Base-by-base conservation (phyloP, 2,113 vertebrate genomes). In the Corythornis cristatus region DNA sequence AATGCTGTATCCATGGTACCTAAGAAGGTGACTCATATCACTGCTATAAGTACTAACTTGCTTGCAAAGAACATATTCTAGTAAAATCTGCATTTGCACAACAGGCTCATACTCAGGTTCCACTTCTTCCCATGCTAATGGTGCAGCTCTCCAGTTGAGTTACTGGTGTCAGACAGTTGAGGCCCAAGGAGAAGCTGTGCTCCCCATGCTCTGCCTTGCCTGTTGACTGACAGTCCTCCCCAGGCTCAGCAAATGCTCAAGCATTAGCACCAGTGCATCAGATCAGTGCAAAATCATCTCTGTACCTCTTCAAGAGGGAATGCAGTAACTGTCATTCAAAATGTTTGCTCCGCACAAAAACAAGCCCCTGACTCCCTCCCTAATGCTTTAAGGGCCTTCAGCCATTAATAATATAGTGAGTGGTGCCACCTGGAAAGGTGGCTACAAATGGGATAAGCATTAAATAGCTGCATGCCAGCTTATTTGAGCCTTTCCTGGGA, bases 381-480 rank as follows among this genome's bases (percentile, higher is more conserved):
- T 93, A 95, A 57, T 31, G 7, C 6, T 54, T 45, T 73, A 87
- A 74, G 87, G 83, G 94, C 94, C 91, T 88, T 21, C 35, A 81
- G 65, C 80, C 79, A 37, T 95, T 80, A 26, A 56, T 90, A 68
- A 90, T 54, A 82, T 45, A 94, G 75, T 1, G 95, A 94, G 75
- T 1, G 95, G 66, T 87, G 95, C 51, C 95, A 86, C 93, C 70
- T 14, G 96, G 87, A 90, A 93, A 66, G 18, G 86, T 12, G 92
- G 90, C 86, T 91, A 92, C 86, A 81, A 75, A 83, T 54, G 94
- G 95, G 68, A 90, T 31, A 91, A 84, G 79, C 48, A 89, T 93
- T 71, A 85, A 95, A 94, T 11, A 80, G 89, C 94, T 60, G 51
- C 66, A 16, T 83, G 73, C 79, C 95, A 70, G 83, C 79, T 86